Evolutionary conservation across 2,113 vertebrate species (phyloP).

Genomic region (Gorsachius goisagi): DNA sequence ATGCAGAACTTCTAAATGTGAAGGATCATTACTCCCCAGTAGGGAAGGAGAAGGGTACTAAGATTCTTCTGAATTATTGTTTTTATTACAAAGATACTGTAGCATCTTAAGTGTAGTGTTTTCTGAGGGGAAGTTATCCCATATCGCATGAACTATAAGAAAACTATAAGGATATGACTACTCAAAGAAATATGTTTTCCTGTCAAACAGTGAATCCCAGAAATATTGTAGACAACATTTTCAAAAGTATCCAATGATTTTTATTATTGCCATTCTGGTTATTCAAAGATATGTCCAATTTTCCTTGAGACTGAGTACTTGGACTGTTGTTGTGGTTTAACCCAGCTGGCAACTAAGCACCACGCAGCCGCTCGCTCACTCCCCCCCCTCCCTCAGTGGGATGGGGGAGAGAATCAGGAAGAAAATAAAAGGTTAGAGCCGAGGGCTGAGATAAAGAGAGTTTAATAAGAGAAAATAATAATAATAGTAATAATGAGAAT

Average conservation of each 20-base stretch:
- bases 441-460: too few species aligned
- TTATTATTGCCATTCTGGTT: not conserved
- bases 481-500: too few species aligned
- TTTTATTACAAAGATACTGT: not conserved
- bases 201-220: not conserved
- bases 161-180: not conserved
- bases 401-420: too few species aligned
- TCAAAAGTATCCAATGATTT: not conserved
- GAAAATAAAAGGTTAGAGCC: too few species aligned
- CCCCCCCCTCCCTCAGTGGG: too few species aligned
- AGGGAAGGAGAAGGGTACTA: not conserved
- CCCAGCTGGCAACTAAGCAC: too few species aligned
- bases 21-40: not conserved
- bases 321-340: too few species aligned
- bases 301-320: not conserved
- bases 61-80: not conserved
- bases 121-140: not conserved
- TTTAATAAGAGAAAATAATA: too few species aligned
- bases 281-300: not conserved
- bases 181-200: not conserved
- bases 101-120: fast-evolving
- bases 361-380: too few species aligned
- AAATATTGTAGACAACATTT: not conserved
- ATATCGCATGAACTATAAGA: not conserved
- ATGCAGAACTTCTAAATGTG: not conserved